phyloP scores from a whole-genome alignment of 2,113 vertebrate species.

The Gobio gobio region DNA sequence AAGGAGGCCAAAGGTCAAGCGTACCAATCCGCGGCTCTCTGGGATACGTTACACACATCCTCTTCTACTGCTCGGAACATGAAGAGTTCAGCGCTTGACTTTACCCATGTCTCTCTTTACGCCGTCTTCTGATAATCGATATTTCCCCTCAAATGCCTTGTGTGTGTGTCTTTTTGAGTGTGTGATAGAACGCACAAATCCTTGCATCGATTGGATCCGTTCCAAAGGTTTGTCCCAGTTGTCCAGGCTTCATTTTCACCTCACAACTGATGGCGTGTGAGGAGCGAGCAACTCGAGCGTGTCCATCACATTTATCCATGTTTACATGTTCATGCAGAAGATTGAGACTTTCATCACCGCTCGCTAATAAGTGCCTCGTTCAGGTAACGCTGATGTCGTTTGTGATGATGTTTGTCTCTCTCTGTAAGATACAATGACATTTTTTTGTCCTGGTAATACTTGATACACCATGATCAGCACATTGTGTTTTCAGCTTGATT shows the following conservation, averaged over 20 bases:
- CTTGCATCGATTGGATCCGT: background rate
- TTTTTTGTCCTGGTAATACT: background rate
- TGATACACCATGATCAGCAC: background rate
- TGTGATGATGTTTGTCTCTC: background rate
- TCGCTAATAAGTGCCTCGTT: constrained; percentile 9
- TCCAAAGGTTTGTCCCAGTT: constrained; percentile 48
- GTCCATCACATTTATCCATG: background rate
- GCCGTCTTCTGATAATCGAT: background rate
- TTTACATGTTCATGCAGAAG: constrained; percentile 14
- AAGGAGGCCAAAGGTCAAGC: constrained; percentile 50
- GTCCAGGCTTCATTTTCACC: constrained; percentile 66
- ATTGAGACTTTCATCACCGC: background rate
- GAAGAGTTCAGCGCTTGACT: background rate
- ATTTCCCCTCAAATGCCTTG: background rate
- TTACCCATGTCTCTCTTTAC: background rate
- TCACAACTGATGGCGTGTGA: constrained; percentile 62
- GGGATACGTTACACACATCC: background rate
- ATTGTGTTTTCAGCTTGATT: background rate
- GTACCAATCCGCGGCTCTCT: background rate
- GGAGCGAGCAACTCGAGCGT: constrained; percentile 62
- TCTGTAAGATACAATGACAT: background rate
- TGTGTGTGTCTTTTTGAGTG: background rate
- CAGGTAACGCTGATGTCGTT: background rate
- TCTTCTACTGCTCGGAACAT: background rate
- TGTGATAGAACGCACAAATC: background rate